phyloP scores from a whole-genome alignment of 2,797 vertebrate species.

The Cottoperca gobio region DNA sequence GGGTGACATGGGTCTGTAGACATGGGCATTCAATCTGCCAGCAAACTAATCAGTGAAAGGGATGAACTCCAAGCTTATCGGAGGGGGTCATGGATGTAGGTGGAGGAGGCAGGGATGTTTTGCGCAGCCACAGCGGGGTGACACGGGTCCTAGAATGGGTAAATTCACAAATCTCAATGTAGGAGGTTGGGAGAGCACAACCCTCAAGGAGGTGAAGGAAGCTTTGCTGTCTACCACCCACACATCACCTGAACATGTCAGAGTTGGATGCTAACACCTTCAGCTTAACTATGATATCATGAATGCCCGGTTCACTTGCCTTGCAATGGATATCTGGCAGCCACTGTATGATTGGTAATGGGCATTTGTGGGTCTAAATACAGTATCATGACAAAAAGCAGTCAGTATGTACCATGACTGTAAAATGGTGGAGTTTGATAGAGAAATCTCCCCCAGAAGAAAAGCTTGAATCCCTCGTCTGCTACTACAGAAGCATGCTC shows the following conservation, averaged over 20 bases:
- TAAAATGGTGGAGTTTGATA: slow-evolving; percentile 11
- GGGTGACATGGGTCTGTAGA: slow-evolving; percentile 71
- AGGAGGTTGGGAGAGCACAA: slow-evolving; percentile 75
- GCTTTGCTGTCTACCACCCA: slow-evolving; percentile 72
- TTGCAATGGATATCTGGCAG: slow-evolving; percentile 59
- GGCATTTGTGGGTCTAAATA: slow-evolving; percentile 51
- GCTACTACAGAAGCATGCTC: slow-evolving; percentile 35
- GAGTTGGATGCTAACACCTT: slow-evolving; percentile 67
- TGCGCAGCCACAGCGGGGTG: slow-evolving; percentile 74
- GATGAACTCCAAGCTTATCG: slow-evolving; percentile 81
- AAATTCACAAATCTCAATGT: slow-evolving; percentile 72
- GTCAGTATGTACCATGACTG: slow-evolving; percentile 13
- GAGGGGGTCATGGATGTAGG: slow-evolving; percentile 79
- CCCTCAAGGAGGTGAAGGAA: slow-evolving; percentile 77
- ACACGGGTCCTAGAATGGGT: slow-evolving; percentile 69
- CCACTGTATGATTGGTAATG: slow-evolving; percentile 35
- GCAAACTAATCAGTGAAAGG: slow-evolving; percentile 84
- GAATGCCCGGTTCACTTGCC: slow-evolving; percentile 68
- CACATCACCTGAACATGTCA: slow-evolving; percentile 70
- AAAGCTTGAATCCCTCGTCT: slow-evolving; percentile 22
- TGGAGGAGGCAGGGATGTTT: slow-evolving; percentile 80
- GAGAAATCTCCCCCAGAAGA: slow-evolving; percentile 23
- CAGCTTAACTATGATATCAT: slow-evolving; percentile 75
- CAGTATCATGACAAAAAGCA: slow-evolving; percentile 29
- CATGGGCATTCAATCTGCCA: slow-evolving; percentile 81